Evolutionary conservation across 2,888 invertebrate genomes (phyloP), one percentile per base, ranked within the genome.

Genomic region (Rambutsinella grinnellia): DNA sequence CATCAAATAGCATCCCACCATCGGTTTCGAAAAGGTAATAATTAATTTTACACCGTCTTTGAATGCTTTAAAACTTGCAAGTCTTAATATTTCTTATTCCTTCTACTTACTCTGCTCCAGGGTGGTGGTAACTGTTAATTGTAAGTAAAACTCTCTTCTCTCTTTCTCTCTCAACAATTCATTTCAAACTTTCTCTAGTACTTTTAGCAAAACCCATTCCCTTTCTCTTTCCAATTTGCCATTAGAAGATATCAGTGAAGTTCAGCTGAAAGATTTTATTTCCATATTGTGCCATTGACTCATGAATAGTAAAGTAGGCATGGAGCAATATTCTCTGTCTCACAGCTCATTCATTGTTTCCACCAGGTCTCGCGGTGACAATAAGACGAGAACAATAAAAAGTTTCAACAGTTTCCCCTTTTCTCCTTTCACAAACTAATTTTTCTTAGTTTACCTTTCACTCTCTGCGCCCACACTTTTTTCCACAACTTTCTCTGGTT

Each of bases 1-100:
- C 94, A 70, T 93, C 93, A 83, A 95, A 95, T 86, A 94, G 94
- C 53, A 93, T 94, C 23, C 94, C 94, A 36, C 95, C 94, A 44
- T 92, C 94, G 53, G 94, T 95, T 19, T 78, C 76, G 5, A 80
- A 80, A 68, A 71, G 78, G 78, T 78, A 15, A 10, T n/a, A 27
- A 44, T n/a, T n/a, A 17, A n/a, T 24, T 5, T 76, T 49, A 56
- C 49, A 65, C 23, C 3, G 19, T 28, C 2, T 15, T 51, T 17
- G 6, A 10, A 6, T 13, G 3, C 58, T 10, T 5, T 23, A 26
- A 23, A 2, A 60, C 8, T 46, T 46, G 15, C 26, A 36, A 27
- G 23, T 2, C 19, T 19, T 28, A 26, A 17, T 24, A 8, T 63
- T 53, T 53, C 17, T 28, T 53, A 28, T 17, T 28, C 51, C n/a